Evolutionary conservation across 2,797 vertebrate species (phyloP).

Genomic region (Labeo calbasu): DNA sequence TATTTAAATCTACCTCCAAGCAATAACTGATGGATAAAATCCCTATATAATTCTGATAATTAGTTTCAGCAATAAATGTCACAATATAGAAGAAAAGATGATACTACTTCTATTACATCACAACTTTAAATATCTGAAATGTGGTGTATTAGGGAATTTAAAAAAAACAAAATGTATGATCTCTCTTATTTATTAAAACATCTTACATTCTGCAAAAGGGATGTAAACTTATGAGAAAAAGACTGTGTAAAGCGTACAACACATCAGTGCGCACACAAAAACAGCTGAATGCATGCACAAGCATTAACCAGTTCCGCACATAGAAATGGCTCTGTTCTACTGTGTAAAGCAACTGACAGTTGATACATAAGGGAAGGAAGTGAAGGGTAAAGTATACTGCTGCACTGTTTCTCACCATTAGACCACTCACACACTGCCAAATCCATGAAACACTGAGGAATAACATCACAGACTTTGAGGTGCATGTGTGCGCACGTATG

Average conservation of each 20-base stretch:
- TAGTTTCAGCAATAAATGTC: background rate
- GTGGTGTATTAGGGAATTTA: no score
- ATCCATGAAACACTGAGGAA: conserved; percentile 1
- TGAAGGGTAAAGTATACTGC: conserved; percentile 16
- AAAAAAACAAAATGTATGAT: background rate
- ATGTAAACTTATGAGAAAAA: conserved; percentile 5
- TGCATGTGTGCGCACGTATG: conserved; percentile 9
- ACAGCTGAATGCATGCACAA: conserved; percentile 11
- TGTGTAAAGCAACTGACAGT: background rate
- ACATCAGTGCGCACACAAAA: conserved; percentile 12
- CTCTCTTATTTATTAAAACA: conserved; percentile 13
- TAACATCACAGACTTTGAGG: background rate
- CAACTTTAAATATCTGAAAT: background rate
- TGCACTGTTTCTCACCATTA: conserved; percentile 15
- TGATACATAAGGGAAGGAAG: background rate
- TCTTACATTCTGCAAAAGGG: conserved; percentile 11
- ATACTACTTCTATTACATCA: background rate
- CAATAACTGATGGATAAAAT: background rate
- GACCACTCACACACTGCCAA: conserved; percentile 4
- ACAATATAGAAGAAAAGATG: background rate
- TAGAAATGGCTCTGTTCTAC: conserved; percentile 2
- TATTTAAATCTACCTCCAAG: background rate
- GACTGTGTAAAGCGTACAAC: background rate
- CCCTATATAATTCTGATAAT: no score
- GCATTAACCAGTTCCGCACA: conserved; percentile 15